phyloP scores from a whole-genome alignment of 2,113 vertebrate species.

The Caranx melampygus region DNA sequence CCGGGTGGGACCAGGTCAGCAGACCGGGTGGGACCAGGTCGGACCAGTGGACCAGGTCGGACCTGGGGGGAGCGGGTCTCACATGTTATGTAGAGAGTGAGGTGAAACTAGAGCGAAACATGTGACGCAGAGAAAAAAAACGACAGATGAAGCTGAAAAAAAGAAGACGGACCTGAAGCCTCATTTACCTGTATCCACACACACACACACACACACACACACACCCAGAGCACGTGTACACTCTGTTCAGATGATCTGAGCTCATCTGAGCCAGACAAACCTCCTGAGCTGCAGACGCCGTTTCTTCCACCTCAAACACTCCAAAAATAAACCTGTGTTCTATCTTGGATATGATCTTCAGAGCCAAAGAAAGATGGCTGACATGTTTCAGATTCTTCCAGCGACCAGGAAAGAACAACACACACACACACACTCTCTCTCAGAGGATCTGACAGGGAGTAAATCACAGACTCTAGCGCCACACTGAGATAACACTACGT shows the following conservation, averaged over 20 bases:
- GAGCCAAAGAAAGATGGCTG: background rate
- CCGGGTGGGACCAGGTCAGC: too few relatives aligned
- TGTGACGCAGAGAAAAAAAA: background rate
- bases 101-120: too few relatives aligned
- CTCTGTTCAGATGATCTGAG: slow-evolving; percentile 19
- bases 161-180: background rate
- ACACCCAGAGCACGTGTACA: slow-evolving; percentile 32
- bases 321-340: slow-evolving; percentile 33
- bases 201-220: slow-evolving; percentile 20
- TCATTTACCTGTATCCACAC: slow-evolving; percentile 1
- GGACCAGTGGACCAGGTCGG: too few relatives aligned
- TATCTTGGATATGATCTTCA: slow-evolving; percentile 28
- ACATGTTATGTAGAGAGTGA: too few relatives aligned
- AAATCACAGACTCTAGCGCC: slow-evolving; percentile 17
- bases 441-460: background rate
- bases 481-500: slow-evolving; percentile 42
- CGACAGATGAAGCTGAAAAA: background rate
- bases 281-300: background rate
- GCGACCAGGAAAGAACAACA: background rate
- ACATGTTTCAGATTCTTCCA: background rate
- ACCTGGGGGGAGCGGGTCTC: too few relatives aligned
- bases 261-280: background rate
- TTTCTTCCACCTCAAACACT: slow-evolving; percentile 36
- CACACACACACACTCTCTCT: background rate
- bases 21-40: too few relatives aligned